Evolutionary conservation across 2,888 invertebrate genomes (phyloP).

Genomic region (Timandra comae): DNA sequence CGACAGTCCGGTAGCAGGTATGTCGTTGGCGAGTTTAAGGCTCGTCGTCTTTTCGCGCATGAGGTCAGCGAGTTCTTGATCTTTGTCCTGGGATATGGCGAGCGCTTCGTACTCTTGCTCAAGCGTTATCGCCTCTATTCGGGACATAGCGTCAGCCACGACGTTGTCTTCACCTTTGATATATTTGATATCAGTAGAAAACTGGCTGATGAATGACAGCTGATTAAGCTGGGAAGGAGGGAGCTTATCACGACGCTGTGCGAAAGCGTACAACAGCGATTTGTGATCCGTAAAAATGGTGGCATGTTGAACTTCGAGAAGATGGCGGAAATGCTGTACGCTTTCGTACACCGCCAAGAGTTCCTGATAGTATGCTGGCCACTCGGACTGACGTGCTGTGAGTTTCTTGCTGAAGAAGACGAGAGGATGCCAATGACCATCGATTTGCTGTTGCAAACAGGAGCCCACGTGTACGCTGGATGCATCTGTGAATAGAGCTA

Average conservation of each 20-base stretch:
- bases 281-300: conserved; percentile 17
- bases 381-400: conserved; percentile 4
- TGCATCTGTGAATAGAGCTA: conserved; percentile 11
- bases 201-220: conserved; percentile 18
- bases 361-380: conserved; percentile 42
- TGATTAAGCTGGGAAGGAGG: conserved; percentile 16
- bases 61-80: neutral
- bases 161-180: conserved; percentile 13
- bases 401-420: conserved; percentile 16
- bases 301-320: conserved; percentile 5
- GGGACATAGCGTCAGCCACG: conserved; percentile 15
- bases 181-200: conserved; percentile 10
- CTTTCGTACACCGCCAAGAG: conserved; percentile 38
- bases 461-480: conserved; percentile 8
- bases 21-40: too few relatives aligned
- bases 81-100: neutral
- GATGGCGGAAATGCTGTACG: conserved; percentile 31
- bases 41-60: neutral
- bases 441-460: conserved; percentile 8
- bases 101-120: neutral
- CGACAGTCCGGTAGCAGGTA: conserved; percentile 1
- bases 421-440: conserved; percentile 8
- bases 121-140: conserved; percentile 19
- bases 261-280: conserved; percentile 16
- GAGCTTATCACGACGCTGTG: conserved; percentile 11